These are phyloP conservation scores for Sabatieria punctata DNA, from an alignment of 2,888 invertebrate species.

Conservation along the genomic window DNA sequence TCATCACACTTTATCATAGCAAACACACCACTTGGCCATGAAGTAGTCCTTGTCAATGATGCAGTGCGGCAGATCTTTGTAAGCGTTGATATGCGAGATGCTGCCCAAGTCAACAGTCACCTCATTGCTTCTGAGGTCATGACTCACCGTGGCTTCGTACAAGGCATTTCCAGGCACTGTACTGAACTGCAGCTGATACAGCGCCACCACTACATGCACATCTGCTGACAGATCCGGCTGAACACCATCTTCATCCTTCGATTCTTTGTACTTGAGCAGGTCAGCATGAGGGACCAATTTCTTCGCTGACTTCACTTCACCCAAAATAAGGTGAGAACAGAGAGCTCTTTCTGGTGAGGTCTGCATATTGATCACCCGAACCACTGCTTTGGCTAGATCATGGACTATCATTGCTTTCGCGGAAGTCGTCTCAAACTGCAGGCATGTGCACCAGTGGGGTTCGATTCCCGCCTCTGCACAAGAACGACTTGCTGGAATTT, in stretches of 20 bases:
- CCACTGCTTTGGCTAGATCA: constrained; percentile 39
- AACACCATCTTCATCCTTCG: constrained; percentile 64
- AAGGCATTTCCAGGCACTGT: too few species aligned
- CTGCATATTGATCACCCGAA: constrained; percentile 32
- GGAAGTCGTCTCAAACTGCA: constrained; percentile 56
- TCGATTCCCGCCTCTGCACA: constrained; percentile 76
- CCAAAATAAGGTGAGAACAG: constrained; percentile 36
- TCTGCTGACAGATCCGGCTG: constrained; percentile 57
- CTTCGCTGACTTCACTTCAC: constrained; percentile 11
- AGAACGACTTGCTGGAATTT: constrained; percentile 51
- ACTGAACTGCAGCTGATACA: too few species aligned
- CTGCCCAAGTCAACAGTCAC: too few species aligned
- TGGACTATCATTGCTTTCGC: constrained; percentile 38
- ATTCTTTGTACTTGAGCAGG: constrained; percentile 25
- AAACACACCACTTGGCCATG: too few species aligned
- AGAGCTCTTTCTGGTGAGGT: constrained; percentile 37
- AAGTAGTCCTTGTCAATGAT: too few species aligned
- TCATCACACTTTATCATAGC: too few species aligned
- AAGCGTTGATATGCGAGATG: too few species aligned
- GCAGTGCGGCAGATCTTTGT: too few species aligned
- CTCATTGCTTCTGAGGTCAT: too few species aligned
- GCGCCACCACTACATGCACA: too few species aligned
- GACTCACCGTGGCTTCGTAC: too few species aligned
- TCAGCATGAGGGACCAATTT: constrained; percentile 46
- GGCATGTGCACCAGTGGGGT: constrained; percentile 87